Evolutionary conservation across 30 jellyfish, hydroid and myxozoan species (phyloP).

Genomic region (Hydractinia echinata): DNA sequence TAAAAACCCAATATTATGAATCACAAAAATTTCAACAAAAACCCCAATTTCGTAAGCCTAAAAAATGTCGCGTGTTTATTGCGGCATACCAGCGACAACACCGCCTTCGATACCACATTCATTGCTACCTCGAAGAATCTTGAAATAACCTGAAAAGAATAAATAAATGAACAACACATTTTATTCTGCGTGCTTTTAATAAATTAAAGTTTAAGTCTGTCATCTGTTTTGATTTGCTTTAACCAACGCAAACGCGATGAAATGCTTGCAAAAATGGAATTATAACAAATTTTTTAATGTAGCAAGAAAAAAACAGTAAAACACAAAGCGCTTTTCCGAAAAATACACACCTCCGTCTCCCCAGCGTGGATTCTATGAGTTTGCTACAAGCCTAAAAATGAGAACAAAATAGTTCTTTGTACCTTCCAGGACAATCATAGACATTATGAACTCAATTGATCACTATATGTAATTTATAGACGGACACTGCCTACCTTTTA

Average conservation of each 20-base stretch:
- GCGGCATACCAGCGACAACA: slow-evolving; percentile 73
- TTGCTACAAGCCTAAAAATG: slow-evolving; percentile 81
- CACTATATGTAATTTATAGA: too few species aligned
- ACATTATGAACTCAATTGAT: too few species aligned
- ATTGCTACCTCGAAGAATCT: slow-evolving; percentile 75
- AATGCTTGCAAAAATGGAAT: too few species aligned
- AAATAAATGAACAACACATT: not conserved
- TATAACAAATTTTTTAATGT: too few species aligned
- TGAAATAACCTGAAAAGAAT: slow-evolving; percentile 62
- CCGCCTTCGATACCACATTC: slow-evolving; percentile 90
- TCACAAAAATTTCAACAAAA: too few species aligned
- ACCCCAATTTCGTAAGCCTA: too few species aligned
- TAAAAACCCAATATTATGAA: too few species aligned
- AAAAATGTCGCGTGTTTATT: too few species aligned
- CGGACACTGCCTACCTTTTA: too few species aligned
- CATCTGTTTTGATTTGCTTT: not conserved
- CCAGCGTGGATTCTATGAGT: slow-evolving; percentile 91
- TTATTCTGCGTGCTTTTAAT: too few species aligned
- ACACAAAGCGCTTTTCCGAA: not conserved
- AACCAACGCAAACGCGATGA: not conserved
- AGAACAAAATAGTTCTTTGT: not conserved
- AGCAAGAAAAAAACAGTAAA: not conserved
- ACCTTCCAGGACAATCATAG: too few species aligned
- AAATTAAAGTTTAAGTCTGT: too few species aligned
- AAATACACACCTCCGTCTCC: slow-evolving; percentile 68